Evolutionary conservation across 2,888 invertebrate genomes (phyloP).

Genomic region (Biston stratarius): DNA sequence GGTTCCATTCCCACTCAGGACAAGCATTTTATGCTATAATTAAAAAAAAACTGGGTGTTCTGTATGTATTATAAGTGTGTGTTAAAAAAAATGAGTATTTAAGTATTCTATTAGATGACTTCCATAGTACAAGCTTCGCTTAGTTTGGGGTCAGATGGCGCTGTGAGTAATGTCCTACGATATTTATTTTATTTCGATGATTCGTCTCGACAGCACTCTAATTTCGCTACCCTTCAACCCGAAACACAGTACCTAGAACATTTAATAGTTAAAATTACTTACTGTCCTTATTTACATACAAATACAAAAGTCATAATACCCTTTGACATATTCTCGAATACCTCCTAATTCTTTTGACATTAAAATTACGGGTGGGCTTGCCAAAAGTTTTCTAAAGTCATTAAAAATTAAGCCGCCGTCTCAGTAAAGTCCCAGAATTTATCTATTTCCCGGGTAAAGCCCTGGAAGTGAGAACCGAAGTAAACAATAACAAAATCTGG

Average conservation of each 20-base stretch:
- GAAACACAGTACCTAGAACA: not conserved
- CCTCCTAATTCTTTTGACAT: conserved; percentile 14
- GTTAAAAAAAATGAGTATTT: too few species aligned
- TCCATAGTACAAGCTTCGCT: too few species aligned
- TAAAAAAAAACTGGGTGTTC: too few species aligned
- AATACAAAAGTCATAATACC: not conserved
- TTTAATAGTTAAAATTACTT: not conserved
- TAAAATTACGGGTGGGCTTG: conserved; percentile 11
- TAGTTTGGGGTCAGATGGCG: too few species aligned
- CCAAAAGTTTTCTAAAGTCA: conserved; percentile 18
- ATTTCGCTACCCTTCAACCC: not conserved
- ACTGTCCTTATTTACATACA: not conserved
- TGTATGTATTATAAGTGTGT: too few species aligned
- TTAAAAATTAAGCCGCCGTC: conserved; percentile 21
- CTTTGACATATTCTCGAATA: conserved; percentile 1
- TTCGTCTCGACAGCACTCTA: too few species aligned
- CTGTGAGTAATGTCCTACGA: too few species aligned
- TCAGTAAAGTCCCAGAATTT: conserved; percentile 14
- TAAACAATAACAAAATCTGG: conserved; percentile 46
- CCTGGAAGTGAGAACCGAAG: conserved; percentile 18
- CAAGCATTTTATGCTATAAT: too few species aligned
- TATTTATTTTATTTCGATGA: too few species aligned
- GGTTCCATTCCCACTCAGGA: too few species aligned
- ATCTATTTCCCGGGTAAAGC: conserved; percentile 20
- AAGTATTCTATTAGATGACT: too few species aligned